Evolutionary conservation across 1,140 invertebrate species (phyloP), one percentile per base, ranked within the genome.

Genomic region (Drosophila sp.): DNA sequence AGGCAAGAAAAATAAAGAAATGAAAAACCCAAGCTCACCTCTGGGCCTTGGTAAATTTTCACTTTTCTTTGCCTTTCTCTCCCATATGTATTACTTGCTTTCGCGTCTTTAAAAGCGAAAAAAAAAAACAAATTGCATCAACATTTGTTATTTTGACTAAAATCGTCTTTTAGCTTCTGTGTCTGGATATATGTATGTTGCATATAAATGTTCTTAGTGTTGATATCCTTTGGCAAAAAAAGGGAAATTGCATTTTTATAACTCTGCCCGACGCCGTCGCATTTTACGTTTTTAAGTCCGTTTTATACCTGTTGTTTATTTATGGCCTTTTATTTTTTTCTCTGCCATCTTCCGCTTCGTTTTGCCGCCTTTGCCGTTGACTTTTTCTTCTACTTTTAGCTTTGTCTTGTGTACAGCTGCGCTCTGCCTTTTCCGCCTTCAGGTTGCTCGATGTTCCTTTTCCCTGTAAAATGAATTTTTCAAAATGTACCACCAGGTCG

Each of bases 221-320:
- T 29, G 40, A 61, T 38, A 23, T 35, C 35, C 30, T 65, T 50
- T 35, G 25, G 10, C 29, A 38, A 44, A 54, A 54, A 17, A 40
- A 64, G 30, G 66, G 56, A 75, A 83, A 79, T 77, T 80, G 62
- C 65, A 85, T 72, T 81, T 78, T 80, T 75, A 74, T 65, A 78
- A 55, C 65, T 50, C 68, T 30, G 27, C 54, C 60, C 70, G 25
- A 67, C 50, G 47, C 56, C 63, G 47, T 47, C 63, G 72, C 56
- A 60, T 67, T 79, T 76, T 41, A 70, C 56, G 60, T 72, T 81
- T 76, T 68, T 81, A 86, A 85, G 75, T 81, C 79, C 69, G 64
- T 57, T 76, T 86, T 86, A 76, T 79, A 81, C 68, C 64, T 81
- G 70, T 80, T 78, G 74, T 81, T 86, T 85, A 86, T 85, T 85